phyloP scores from a whole-genome alignment of 2,888 invertebrate species.

The Synergus gifuensis region DNA sequence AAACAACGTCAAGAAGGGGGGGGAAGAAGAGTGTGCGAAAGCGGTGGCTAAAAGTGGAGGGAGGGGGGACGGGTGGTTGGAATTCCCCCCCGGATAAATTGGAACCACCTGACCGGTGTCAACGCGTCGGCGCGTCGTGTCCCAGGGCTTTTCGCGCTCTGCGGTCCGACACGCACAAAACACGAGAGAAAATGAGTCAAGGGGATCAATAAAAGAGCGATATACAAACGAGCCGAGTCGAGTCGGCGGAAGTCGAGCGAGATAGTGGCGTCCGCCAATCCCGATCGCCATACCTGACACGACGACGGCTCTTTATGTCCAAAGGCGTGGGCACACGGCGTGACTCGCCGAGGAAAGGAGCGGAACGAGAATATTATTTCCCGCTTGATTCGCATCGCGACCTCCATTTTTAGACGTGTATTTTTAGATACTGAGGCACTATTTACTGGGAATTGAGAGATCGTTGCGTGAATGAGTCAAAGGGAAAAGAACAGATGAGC shows the following conservation, averaged over 20 bases:
- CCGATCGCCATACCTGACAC: constrained; percentile 22
- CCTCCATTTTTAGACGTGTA: neutral
- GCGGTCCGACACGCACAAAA: constrained; percentile 55
- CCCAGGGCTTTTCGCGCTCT: constrained; percentile 62
- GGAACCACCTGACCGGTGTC: constrained; percentile 55
- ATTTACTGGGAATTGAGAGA: neutral
- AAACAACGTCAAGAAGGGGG: constrained; percentile 12
- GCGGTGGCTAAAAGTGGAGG: constrained; percentile 50
- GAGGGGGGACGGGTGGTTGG: constrained; percentile 60
- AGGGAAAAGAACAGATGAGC: neutral
- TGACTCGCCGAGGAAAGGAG: constrained; percentile 65
- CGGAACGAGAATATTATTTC: constrained; percentile 60
- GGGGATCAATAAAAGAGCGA: constrained; percentile 72
- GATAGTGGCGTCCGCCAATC: constrained; percentile 64
- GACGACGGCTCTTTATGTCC: constrained; percentile 49
- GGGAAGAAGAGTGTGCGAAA: constrained; percentile 32
- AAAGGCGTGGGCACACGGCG: constrained; percentile 66
- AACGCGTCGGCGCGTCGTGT: constrained; percentile 59
- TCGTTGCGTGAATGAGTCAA: neutral
- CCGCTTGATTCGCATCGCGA: constrained; percentile 52
- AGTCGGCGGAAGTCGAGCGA: constrained; percentile 70
- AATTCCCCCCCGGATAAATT: constrained; percentile 62
- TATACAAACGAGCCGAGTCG: constrained; percentile 65
- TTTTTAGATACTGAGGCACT: neutral
- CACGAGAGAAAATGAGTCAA: constrained; percentile 50